A percentile compares a stretch with the other conserved stretches of the same genome.
Evolutionary conservation across 1,140 invertebrate species (phyloP).

Genomic region (Drosophila simulans): DNA sequence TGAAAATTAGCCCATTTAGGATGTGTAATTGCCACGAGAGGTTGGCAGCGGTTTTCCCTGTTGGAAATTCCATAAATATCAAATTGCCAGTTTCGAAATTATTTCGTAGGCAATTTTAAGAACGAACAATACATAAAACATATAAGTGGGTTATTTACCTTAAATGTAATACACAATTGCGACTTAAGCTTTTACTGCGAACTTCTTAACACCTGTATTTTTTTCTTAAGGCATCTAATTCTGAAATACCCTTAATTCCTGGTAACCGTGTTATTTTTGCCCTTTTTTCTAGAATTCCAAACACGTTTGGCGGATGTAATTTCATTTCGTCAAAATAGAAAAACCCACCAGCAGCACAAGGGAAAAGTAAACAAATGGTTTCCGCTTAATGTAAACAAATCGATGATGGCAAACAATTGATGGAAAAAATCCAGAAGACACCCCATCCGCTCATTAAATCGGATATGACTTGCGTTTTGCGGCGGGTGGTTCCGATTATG

Average conservation of each 20-base stretch:
- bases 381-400: constrained; percentile 62
- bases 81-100: neutral
- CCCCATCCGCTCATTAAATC: constrained; percentile 35
- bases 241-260: neutral
- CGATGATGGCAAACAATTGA: constrained; percentile 40
- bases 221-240: constrained; percentile 6
- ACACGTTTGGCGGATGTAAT: constrained; percentile 56
- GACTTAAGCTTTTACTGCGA: neutral
- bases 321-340: constrained; percentile 29
- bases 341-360: constrained; percentile 3
- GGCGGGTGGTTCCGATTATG: constrained; percentile 42
- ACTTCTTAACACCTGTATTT: neutral
- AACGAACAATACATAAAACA: neutral
- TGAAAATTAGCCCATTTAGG: constrained; percentile 27
- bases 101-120: neutral
- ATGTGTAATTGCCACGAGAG: constrained; percentile 29
- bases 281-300: constrained; percentile 28
- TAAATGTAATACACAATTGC: no score
- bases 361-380: constrained; percentile 57
- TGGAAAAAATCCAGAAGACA: neutral
- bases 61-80: constrained; percentile 25
- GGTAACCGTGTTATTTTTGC: constrained; percentile 5
- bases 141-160: no score
- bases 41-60: constrained; percentile 5
- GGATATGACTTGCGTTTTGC: constrained; percentile 33